Base-by-base conservation (phyloP, 2,113 vertebrate species). In the Megalops atlanticus region DNA sequence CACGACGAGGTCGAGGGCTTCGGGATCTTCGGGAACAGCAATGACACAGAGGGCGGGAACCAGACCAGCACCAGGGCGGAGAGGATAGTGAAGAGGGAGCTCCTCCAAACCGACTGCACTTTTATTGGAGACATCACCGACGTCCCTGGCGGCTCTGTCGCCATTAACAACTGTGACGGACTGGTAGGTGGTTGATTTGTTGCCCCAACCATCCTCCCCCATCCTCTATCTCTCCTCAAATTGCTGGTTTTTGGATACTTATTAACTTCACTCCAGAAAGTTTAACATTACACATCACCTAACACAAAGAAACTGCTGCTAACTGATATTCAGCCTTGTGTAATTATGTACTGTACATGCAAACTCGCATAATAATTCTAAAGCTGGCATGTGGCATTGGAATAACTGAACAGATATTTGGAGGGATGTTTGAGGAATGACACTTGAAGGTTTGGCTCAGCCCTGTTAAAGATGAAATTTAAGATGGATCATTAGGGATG, bases 141-240 rank as follows among this genome's bases (percentile, higher is more conserved):
- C 80, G 85, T 98, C 43, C 95, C 97, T 0, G 96, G 96, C 82
- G 96, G 96, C 21, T 95, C 96, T 0, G 98, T 99, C 83, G 98
- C 98, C 82, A 95, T 99, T 88, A 99, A 96, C 96, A 99, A 99
- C 92, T 99, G 97, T 39, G 97, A 99, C 39, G 97, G 98, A 77
- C 94, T 99, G 97, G 98, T 99, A 95, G 97, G 97, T 94, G 82
- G 4, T 38, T 35, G 35, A 15, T 89, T 45, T n/a, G n/a, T n/a
- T n/a, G n/a, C n/a, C n/a, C n/a, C n/a, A n/a, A n/a, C n/a, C n/a
- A n/a, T n/a, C n/a, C n/a, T n/a, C n/a, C n/a, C n/a, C n/a, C n/a
- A n/a, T n/a, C n/a, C n/a, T n/a, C n/a, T n/a, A n/a, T n/a, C n/a
- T n/a, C n/a, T n/a, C n/a, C n/a, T n/a, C n/a, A n/a, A n/a, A n/a